Percentiles rank a stretch among this genome's conserved stretches.
Conservation (phyloP, 2,113 vertebrate genomes). For the Myrmecobius fasciatus region DNA sequence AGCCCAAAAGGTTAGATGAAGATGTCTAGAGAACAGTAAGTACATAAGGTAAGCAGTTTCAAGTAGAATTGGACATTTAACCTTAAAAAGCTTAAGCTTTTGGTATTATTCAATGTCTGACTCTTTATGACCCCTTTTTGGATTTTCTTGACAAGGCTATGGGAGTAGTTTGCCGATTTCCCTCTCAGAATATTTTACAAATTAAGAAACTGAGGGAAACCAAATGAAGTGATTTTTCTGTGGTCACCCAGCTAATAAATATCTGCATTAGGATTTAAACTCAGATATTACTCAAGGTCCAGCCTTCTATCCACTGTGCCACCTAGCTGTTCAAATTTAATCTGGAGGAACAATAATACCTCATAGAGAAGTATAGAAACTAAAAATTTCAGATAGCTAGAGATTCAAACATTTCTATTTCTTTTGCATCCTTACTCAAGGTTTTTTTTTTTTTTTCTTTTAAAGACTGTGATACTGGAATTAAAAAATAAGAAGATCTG, state of each 20-base stretch:
- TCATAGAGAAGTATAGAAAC: slow-evolving; percentile 25
- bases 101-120: not conserved
- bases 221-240: not conserved
- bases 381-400: slow-evolving; percentile 7
- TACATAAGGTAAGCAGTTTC: not conserved
- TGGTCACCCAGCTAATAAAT: not conserved
- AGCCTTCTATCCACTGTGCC: too few species aligned
- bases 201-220: not conserved
- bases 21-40: not conserved
- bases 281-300: not conserved
- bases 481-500: not conserved
- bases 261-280: not conserved
- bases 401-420: slow-evolving; percentile 12
- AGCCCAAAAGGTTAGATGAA: not conserved
- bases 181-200: not conserved
- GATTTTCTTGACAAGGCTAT: not conserved
- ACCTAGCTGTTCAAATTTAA: not conserved
- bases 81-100: not conserved
- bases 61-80: not conserved
- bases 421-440: slow-evolving; percentile 22
- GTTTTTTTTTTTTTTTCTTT: too few species aligned
- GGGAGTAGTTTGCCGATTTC: not conserved
- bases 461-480: not conserved
- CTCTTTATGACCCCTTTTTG: not conserved
- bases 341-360: not conserved